phyloP scores from a whole-genome alignment of 2,888 invertebrate genomes.

The Ichneumoninae sp. region DNA sequence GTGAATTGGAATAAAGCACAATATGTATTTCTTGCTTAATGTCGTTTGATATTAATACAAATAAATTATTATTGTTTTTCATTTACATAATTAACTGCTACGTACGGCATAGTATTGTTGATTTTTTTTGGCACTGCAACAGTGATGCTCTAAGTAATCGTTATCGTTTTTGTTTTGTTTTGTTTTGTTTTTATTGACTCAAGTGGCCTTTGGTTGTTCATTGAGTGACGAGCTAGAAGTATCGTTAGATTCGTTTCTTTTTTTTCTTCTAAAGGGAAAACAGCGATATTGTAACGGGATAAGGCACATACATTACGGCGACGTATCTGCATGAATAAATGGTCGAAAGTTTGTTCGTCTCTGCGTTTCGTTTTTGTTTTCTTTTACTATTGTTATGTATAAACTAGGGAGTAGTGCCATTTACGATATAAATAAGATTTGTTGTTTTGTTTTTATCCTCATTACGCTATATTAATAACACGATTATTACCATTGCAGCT shows the following conservation, averaged over 20 bases:
- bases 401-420: conserved; percentile 68
- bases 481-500: conserved; percentile 66
- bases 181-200: conserved; percentile 56
- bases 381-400: conserved; percentile 54
- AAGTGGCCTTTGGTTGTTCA: conserved; percentile 50
- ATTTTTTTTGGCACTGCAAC: conserved; percentile 69
- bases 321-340: conserved; percentile 70
- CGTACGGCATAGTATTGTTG: conserved; percentile 64
- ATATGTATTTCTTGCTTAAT: conserved; percentile 66
- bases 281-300: conserved; percentile 69
- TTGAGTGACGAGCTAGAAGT: conserved; percentile 38
- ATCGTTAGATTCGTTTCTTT: conserved; percentile 9
- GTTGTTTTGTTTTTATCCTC: conserved; percentile 56
- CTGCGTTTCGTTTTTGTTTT: conserved; percentile 44
- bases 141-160: conserved; percentile 62
- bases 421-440: conserved; percentile 60
- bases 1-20: conserved; percentile 70
- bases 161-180: conserved; percentile 30
- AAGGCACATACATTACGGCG: conserved; percentile 75
- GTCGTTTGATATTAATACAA: conserved; percentile 72
- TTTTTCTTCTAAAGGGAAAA: conserved; percentile 56
- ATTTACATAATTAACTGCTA: conserved; percentile 69
- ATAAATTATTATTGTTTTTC: conserved; percentile 69
- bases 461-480: conserved; percentile 55
- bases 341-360: conserved; percentile 66